Percentiles rank a stretch among this genome's conserved stretches.
These are phyloP conservation scores for Mesitornis unicolor DNA, from an alignment of 2,113 vertebrate species.

Conservation along the genomic window DNA sequence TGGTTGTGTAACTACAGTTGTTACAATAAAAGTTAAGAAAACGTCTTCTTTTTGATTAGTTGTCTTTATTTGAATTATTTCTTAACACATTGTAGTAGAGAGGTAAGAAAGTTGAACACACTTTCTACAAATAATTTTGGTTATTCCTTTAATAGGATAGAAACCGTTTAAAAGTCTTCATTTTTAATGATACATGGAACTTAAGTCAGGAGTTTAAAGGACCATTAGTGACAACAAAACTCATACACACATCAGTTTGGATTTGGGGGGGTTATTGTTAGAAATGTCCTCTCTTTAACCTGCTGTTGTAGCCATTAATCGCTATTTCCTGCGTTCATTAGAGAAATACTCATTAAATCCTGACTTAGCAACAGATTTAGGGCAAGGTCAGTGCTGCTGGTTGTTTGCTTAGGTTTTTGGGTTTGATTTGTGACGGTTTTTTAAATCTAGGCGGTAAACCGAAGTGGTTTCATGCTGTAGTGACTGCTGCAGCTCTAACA, in stretches of 20 bases:
- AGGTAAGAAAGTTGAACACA: not conserved
- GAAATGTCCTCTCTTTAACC: not conserved
- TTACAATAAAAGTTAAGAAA: constrained; percentile 15
- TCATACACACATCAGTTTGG: not conserved
- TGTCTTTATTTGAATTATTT: not conserved
- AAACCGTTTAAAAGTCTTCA: not conserved
- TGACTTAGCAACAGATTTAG: not conserved
- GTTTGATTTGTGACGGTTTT: fast-evolving
- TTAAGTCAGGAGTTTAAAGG: not conserved
- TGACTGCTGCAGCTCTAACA: not conserved
- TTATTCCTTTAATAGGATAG: not conserved
- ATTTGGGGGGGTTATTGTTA: not conserved
- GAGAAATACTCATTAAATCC: not conserved
- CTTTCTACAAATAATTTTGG: not conserved
- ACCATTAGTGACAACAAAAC: not conserved
- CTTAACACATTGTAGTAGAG: not conserved
- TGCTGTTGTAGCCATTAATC: not conserved
- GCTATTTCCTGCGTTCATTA: not conserved
- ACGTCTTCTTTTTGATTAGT: not conserved
- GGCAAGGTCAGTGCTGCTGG: not conserved
- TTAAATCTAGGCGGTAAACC: fast-evolving
- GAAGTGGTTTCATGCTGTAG: fast-evolving
- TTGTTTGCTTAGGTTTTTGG: not conserved
- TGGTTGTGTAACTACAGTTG: not conserved
- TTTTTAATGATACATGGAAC: not conserved